Base-by-base conservation (phyloP, 2,888 invertebrate genomes). In the Carterocephalus palaemon region DNA sequence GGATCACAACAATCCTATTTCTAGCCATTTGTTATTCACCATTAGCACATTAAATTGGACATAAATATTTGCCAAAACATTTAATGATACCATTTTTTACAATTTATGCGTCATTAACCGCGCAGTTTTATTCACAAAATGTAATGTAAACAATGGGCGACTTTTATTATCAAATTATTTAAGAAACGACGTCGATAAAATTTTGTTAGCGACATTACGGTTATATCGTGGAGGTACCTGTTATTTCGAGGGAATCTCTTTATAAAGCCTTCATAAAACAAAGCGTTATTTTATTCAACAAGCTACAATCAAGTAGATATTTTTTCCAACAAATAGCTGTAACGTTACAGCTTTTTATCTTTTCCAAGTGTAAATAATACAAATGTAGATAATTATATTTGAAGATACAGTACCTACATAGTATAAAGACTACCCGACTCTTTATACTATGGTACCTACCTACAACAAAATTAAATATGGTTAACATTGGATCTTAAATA, bases 81-180 rank as follows among this genome's bases (percentile, higher is more conserved):
- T 28, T 59, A 56, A 57, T 51, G 57, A 42, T 49, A 42, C 52
- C 46, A 52, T 57, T 57, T 26, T 53, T 52, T 51, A 40, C 40
- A 54, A 56, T 59, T 58, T 56, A 59, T 53, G 52, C 42, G 48
- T 51, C 54, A 57, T 54, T 57, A 56, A 52, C 47, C 42, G 41
- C 47, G 40, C 32, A 53, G 43, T 48, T 32, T 26, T 42, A 49
- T 47, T 48, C 29, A 51, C 33, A 33, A 13, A 41, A 41, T 6
- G 26, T 41, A 26, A 41, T 33, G 41, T 41, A 33, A 33, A 22
- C 41, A 19, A 41, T 16, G 19, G 26, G 24, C 13, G 19, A 24
- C 12, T 33, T 41, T 41, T 26, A 33, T 41, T 32, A 33, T 41
- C 24, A 24, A 33, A 41, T 41, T 41, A 13, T 4, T 6, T 19